Evolutionary conservation across 2,797 vertebrate genomes (phyloP), one percentile per base, ranked within the genome.

Genomic region (Spheniscus humboldti): DNA sequence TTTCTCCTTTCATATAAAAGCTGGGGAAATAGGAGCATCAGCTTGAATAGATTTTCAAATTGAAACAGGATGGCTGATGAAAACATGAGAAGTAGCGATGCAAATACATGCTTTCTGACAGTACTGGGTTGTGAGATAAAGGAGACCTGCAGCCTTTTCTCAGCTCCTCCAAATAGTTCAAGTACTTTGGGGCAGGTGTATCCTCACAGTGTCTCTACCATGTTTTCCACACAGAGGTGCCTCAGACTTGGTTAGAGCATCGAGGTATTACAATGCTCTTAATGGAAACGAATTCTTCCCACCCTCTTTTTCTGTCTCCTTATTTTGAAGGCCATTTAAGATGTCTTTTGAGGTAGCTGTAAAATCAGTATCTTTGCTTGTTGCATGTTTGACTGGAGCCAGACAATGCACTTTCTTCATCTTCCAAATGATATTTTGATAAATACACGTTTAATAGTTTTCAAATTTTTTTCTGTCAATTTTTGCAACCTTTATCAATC

Each of bases 401-500:
- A 81, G 90, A 90, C 69, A 55, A 75, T 93, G 64, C 33, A 73
- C 80, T 95, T 90, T 47, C 30, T 94, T 92, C 55, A 84, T 93
- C 81, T 85, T 80, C 33, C 43, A 95, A 94, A 92, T 90, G 10
- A 41, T 96, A 80, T 67, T 95, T 84, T 96, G 60, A 92, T 95
- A 97, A 96, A 97, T 79, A 39, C 13, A 57, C 8, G 18, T 90
- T 83, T 94, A 94, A 67, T 90, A 60, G 72, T 91, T 93, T 97
- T 95, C 82, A 89, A 10, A 15, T 79, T 37, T 90, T 86, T 72
- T 80, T 62, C 78, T 68, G 55, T 89, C 69, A 76, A 11, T 35
- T 68, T 92, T 72, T 82, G 85, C 75, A 94, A 74, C 68, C 39
- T 92, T 92, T 81, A 95, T 77, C 43, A 86, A 69, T 72, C 76